Evolutionary conservation across 2,113 vertebrate genomes (phyloP).

Genomic region (Spizaetus ornatus): DNA sequence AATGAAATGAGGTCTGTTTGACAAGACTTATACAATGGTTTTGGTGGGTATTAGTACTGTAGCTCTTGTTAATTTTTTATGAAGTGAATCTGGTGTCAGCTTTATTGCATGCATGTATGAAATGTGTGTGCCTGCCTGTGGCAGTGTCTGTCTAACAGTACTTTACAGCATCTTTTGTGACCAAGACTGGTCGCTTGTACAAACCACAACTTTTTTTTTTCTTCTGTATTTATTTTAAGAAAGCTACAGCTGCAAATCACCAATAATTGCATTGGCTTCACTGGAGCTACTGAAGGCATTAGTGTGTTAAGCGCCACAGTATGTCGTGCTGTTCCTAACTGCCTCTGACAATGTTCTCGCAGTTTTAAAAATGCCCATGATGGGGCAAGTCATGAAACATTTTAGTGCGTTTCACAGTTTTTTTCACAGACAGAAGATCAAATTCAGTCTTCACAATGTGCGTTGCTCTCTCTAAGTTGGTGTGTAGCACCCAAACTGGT

Average conservation of each 20-base stretch:
- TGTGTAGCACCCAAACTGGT: neutral
- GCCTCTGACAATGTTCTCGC: neutral
- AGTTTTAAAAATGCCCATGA: neutral
- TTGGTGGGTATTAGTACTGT: neutral
- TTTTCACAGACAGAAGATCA: neutral
- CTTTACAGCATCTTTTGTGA: neutral
- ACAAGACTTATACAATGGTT: neutral
- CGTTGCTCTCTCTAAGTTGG: neutral
- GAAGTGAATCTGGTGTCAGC: neutral
- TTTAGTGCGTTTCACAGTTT: neutral
- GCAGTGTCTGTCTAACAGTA: neutral
- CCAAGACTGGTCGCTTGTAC: neutral
- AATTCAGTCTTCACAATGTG: neutral
- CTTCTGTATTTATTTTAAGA: neutral
- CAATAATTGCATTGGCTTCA: neutral
- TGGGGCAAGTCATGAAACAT: neutral
- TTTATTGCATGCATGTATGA: neutral
- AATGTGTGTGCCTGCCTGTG: neutral
- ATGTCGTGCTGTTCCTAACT: neutral
- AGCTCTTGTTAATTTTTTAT: neutral
- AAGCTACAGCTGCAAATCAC: neutral
- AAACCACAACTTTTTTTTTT: neutral
- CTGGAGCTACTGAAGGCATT: neutral
- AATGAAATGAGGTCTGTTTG: neutral
- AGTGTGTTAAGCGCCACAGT: neutral